phyloP scores from a whole-genome alignment of 2,113 vertebrate genomes.

The Choloepus hoffmanni region DNA sequence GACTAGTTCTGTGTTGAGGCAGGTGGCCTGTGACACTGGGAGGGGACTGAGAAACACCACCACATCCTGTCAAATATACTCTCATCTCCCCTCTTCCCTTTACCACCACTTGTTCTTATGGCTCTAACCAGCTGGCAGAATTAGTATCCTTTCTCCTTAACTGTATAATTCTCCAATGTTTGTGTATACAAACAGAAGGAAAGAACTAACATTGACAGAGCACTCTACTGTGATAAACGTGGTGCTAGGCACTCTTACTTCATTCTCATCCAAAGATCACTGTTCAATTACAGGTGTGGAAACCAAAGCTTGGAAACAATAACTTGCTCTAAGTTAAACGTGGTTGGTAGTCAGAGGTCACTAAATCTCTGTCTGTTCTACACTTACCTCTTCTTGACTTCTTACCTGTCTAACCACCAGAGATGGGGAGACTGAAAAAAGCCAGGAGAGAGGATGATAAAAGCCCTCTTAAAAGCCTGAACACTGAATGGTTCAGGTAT shows the following conservation, averaged over 20 bases:
- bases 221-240: neutral
- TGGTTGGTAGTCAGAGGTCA: neutral
- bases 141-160: neutral
- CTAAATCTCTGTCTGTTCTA: neutral
- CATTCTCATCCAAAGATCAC: neutral
- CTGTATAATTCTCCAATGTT: neutral
- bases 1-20: conserved; percentile 40
- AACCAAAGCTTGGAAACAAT: neutral
- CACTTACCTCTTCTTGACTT: neutral
- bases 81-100: neutral
- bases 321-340: neutral
- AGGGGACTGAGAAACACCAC: neutral
- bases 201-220: neutral
- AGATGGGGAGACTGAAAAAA: neutral
- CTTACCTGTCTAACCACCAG: neutral
- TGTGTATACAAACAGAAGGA: neutral
- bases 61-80: neutral
- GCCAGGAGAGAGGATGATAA: neutral
- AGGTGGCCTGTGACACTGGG: conserved; percentile 33
- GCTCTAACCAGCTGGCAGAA: neutral
- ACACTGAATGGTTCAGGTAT: neutral
- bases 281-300: neutral
- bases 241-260: neutral
- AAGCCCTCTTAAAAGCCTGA: neutral
- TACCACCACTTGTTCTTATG: neutral